A percentile compares a stretch with the other conserved stretches of the same genome.
Evolutionary conservation across 2,888 invertebrate genomes (phyloP).

Genomic region (Ernsta delagoae): DNA sequence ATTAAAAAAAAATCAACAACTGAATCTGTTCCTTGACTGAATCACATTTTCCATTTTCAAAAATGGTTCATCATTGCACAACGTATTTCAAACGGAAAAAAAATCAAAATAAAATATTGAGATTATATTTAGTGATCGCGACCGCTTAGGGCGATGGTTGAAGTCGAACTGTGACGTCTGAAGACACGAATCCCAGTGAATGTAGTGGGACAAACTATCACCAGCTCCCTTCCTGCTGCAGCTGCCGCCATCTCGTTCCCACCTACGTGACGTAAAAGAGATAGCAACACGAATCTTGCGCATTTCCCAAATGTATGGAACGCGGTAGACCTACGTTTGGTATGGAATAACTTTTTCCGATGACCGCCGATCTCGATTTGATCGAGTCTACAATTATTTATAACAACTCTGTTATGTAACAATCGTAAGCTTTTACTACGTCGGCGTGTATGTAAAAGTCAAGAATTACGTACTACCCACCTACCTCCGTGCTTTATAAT

Average conservation of each 20-base stretch:
- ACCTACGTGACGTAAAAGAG: slow-evolving; percentile 1
- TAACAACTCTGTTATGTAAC: slow-evolving; percentile 21
- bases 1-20: slow-evolving; percentile 39
- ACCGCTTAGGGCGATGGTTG: slow-evolving; percentile 14
- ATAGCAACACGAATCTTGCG: slow-evolving; percentile 6
- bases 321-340: slow-evolving; percentile 16
- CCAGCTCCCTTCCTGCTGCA: slow-evolving; percentile 30
- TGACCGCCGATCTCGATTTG: slow-evolving; percentile 7
- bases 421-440: slow-evolving; percentile 8
- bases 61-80: slow-evolving; percentile 73
- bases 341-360: slow-evolving; percentile 30
- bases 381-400: slow-evolving; percentile 14
- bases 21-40: slow-evolving; percentile 64
- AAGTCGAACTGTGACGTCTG: slow-evolving; percentile 17
- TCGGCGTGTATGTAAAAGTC: neutral
- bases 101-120: slow-evolving; percentile 20
- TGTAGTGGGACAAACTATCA: slow-evolving; percentile 22
- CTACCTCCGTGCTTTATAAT: too few species aligned
- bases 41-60: slow-evolving; percentile 79
- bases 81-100: slow-evolving; percentile 20
- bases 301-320: slow-evolving; percentile 31
- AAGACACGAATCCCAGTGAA: slow-evolving; percentile 5
- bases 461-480: neutral
- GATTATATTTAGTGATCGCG: slow-evolving; percentile 39
- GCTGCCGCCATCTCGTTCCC: slow-evolving; percentile 8